Evolutionary conservation across 1,140 invertebrate species (phyloP), one percentile per base, ranked within the genome.

Genomic region (Arctopsyche grandis): DNA sequence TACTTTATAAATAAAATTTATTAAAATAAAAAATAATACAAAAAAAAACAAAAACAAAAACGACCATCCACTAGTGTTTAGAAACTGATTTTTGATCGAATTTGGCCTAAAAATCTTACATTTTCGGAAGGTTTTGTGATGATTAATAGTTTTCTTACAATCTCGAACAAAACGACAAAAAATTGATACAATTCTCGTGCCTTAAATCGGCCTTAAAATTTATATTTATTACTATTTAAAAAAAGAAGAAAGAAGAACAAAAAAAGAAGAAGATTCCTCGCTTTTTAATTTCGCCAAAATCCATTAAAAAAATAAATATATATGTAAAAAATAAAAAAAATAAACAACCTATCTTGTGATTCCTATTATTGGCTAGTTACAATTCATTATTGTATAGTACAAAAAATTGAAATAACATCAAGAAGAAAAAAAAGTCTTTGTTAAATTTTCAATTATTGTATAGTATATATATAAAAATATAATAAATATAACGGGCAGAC

Each of bases 201-300:
- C 82, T 83, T 83, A 83, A 81, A 81, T 83, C 73, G 82, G 82
- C 82, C 82, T 83, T 83, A 81, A 83, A 83, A 83, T 79, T 82
- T 81, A 83, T 83, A 83, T 81, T 83, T 81, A 81, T 79, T 81
- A 79, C 60, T 74, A 79, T 75, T 83, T 63, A 38, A 66, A 75
- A 75, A 10, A 78, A 77, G 70, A 81, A 73, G 63, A 78, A 52
- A 69, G 75, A 22, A 71, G 75, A 79, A 75, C 75, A 22, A 71
- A 78, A 79, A 75, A 75, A 63, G 19, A 74, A 74, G 52, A 74
- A 52, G 48, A 60, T 76, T 76, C 74, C 74, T 76, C 56, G 43
- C 29, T 71, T 77, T 70, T 77, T 69, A 43, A 69, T 77, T 70
- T 70, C 21, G 66, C 66, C 66, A 48, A 70, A 69, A 66, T 56